Evolutionary conservation across 1,140 invertebrate genomes (phyloP), one percentile per base, ranked within the genome.

Genomic region (Augochlora pura): DNA sequence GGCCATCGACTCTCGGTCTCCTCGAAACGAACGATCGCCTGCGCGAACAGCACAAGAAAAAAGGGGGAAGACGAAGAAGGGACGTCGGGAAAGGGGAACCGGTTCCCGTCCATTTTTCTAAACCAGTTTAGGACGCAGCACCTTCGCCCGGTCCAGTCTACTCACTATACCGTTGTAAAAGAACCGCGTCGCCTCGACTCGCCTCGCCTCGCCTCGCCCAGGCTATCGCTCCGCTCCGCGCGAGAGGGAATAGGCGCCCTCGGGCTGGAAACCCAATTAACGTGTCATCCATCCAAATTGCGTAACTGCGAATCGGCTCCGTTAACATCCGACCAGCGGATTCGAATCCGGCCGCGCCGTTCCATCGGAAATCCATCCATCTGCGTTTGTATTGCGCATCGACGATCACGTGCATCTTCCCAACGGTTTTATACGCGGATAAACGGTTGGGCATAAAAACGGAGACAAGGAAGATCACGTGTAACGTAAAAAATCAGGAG

Each of bases 131-230:
- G 84, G 86, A 89, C 63, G 16, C 52, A 77, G 62, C 68, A 25
- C 76, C 49, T 42, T 42, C 63, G 69, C 27, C 49, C 16, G 54
- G 54, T n/a, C 73, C 72, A 16, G 60, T 52, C 67, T 90, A 90
- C 89, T 90, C 89, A 90, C 86, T 90, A 80, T 91, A 90, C 90
- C 90, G 90, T 91, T 91, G 89, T 79, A 81, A 77, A 83, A 80
- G 65, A 62, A 69, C 66, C 65, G 64, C 59, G 70, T 46, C 57
- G 39, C 39, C 7, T 42, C 6, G 39, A 2, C 42, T 2, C 42
- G 10, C 42, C 10, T 10, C 9, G 10, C 14, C 42, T 46, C 10
- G 42, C 42, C 42, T 9, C 9, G 42, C 42, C 42, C 10, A n/a
- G 32, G 6, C 54, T 52, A 80, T 74, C 71, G 38, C 52, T 64